These are phyloP conservation scores for Grammomys dolichurus DNA, from an alignment of 2,113 vertebrate genomes.

Conservation along the genomic window DNA sequence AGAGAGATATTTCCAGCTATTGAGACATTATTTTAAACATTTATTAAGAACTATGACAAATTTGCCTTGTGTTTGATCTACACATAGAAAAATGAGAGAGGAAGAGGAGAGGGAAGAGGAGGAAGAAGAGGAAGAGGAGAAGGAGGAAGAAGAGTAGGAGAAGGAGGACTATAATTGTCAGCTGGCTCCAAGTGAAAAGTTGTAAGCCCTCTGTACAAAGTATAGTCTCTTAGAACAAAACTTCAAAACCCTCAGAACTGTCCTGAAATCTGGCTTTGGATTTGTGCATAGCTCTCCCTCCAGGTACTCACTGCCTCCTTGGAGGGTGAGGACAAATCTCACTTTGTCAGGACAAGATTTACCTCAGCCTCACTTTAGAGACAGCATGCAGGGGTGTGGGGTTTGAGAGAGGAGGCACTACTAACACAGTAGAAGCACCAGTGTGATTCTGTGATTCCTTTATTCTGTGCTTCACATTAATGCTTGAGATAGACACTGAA, in stretches of 20 bases:
- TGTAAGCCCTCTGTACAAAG: slow-evolving; percentile 41
- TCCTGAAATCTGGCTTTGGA: neutral
- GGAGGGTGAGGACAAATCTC: neutral
- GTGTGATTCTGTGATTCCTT: neutral
- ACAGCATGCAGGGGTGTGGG: neutral
- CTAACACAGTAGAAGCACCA: neutral
- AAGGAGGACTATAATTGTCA: neutral
- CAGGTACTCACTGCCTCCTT: neutral
- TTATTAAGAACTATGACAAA: slow-evolving; percentile 53
- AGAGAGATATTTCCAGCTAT: slow-evolving; percentile 34
- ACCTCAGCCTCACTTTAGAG: neutral
- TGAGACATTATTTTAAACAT: slow-evolving; percentile 13
- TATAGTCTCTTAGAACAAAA: slow-evolving; percentile 20
- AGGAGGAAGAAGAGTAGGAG: neutral
- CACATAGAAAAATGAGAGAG: neutral
- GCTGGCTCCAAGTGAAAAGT: neutral
- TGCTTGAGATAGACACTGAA: neutral
- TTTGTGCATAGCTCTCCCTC: neutral
- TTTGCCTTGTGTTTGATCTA: slow-evolving; percentile 31
- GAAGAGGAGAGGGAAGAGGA: neutral
- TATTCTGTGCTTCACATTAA: neutral
- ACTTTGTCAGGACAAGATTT: neutral
- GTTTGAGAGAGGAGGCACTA: neutral
- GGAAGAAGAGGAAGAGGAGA: fast-evolving
- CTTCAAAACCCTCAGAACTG: neutral